Evolutionary conservation across 2,113 vertebrate species (phyloP).

Genomic region (Nematolebias whitei): DNA sequence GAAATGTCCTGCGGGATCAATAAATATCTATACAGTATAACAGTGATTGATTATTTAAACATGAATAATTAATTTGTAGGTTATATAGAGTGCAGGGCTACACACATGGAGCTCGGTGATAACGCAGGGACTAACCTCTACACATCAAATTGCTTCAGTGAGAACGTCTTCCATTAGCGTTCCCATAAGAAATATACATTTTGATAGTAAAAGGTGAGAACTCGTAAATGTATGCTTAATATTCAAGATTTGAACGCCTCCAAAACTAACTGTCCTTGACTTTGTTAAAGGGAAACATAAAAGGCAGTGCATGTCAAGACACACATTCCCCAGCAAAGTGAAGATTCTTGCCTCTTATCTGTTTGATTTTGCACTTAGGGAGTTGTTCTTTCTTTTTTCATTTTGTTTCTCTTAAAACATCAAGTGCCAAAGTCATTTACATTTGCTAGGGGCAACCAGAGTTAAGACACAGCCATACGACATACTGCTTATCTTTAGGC

Average conservation of each 20-base stretch:
- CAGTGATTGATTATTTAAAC: conserved; percentile 32
- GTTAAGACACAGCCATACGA: conserved; percentile 82
- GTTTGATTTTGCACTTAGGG: conserved; percentile 87
- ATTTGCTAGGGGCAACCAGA: conserved; percentile 80
- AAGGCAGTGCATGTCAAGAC: conserved; percentile 80
- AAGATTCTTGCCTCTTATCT: conserved; percentile 81
- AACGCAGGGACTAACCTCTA: conserved; percentile 37
- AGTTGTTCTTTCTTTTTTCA: conserved; percentile 84
- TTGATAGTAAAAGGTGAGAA: conserved; percentile 38
- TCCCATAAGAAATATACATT: conserved; percentile 19
- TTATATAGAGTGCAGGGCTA: conserved; percentile 30
- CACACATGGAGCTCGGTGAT: conserved; percentile 50
- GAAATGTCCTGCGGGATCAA: too few relatives aligned
- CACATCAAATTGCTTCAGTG: conserved; percentile 17
- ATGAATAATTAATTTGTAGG: conserved; percentile 35
- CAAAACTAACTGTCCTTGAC: conserved; percentile 79
- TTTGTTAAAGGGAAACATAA: conserved; percentile 80
- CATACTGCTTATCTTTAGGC: conserved; percentile 72
- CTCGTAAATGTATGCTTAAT: conserved; percentile 45
- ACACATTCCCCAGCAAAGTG: conserved; percentile 80
- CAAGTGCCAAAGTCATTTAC: conserved; percentile 85
- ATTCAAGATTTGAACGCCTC: conserved; percentile 55
- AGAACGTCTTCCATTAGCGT: conserved; percentile 22
- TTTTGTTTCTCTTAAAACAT: conserved; percentile 84
- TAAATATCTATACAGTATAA: too few relatives aligned